phyloP scores from a whole-genome alignment of 2,113 vertebrate genomes.

The Thalassarche chlororhynchos region DNA sequence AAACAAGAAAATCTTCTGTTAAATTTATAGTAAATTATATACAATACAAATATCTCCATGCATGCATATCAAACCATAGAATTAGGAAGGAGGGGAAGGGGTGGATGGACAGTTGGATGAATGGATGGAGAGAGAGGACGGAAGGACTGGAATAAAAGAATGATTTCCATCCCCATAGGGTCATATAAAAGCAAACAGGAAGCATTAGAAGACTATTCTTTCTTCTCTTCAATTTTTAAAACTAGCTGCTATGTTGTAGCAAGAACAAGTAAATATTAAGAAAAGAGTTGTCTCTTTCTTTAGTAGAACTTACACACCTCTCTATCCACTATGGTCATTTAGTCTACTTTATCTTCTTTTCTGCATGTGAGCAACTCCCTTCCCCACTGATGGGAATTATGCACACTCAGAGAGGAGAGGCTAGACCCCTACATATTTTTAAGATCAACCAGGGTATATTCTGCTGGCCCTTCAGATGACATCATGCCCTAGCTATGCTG shows the following conservation, averaged over 20 bases:
- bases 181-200: conserved; percentile 56
- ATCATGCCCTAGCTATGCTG: conserved; percentile 44
- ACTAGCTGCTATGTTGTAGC: background rate
- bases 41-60: conserved; percentile 28
- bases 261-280: conserved; percentile 14
- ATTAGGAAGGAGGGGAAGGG: conserved; percentile 26
- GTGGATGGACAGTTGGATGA: background rate
- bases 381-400: background rate
- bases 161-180: conserved; percentile 40
- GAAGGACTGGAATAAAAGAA: conserved; percentile 58
- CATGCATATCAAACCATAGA: conserved; percentile 59
- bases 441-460: conserved; percentile 31
- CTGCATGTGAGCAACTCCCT: background rate
- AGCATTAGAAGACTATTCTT: conserved; percentile 44
- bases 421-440: conserved; percentile 10
- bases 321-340: background rate
- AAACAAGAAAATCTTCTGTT: conserved; percentile 31
- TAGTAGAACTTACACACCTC: background rate
- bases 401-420: background rate
- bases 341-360: background rate
- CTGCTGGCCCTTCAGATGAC: conserved; percentile 29
- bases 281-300: background rate
- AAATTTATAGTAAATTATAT: background rate
- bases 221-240: conserved; percentile 39
- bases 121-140: conserved; percentile 26